Evolutionary conservation across 1,140 invertebrate genomes (phyloP).

Genomic region (Ladona fulva): DNA sequence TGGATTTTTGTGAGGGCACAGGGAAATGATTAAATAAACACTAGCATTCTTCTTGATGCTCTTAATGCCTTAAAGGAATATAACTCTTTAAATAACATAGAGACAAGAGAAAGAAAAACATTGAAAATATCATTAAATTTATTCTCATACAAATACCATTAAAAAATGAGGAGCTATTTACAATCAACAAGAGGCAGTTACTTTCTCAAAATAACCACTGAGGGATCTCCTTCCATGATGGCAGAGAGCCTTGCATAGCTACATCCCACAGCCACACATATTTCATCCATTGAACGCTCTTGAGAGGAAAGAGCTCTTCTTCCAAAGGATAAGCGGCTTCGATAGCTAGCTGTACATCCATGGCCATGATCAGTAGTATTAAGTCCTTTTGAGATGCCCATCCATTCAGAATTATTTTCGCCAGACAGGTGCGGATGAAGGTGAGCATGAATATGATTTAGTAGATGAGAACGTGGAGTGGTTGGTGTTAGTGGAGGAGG

Average conservation of each 20-base stretch:
- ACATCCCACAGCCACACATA: neutral
- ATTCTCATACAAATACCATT: too few species aligned
- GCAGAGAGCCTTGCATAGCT: neutral
- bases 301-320: neutral
- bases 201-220: neutral
- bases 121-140: too few species aligned
- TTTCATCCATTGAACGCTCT: neutral
- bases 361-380: neutral
- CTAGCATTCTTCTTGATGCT: too few species aligned
- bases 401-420: neutral
- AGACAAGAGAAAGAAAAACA: too few species aligned
- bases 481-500: neutral
- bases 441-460: conserved; percentile 9
- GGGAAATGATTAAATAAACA: too few species aligned
- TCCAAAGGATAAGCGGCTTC: neutral
- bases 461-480: neutral
- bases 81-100: too few species aligned
- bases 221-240: neutral
- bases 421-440: conserved; percentile 29
- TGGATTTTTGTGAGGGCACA: too few species aligned
- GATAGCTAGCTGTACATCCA: neutral
- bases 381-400: neutral
- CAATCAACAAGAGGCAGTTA: neutral
- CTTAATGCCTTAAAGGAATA: too few species aligned
- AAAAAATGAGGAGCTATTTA: too few species aligned